phyloP scores from a whole-genome alignment of 2,113 vertebrate genomes.

The Xenopus borealis region DNA sequence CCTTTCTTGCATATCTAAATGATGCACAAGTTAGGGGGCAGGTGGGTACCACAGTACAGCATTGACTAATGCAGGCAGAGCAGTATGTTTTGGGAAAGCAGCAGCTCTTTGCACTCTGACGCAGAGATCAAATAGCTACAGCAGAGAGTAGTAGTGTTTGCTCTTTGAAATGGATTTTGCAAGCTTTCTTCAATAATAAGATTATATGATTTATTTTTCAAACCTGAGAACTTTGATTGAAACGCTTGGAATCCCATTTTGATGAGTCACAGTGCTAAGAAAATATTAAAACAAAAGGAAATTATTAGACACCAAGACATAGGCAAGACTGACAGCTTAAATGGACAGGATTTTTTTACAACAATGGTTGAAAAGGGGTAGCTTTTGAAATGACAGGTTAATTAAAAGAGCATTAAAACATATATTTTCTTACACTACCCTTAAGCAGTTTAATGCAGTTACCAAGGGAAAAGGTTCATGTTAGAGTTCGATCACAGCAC shows the following conservation, averaged over 20 bases:
- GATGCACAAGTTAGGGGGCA: too few species aligned
- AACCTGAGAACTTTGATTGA: slow-evolving; percentile 68
- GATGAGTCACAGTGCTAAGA: slow-evolving; percentile 62
- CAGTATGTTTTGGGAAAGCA: too few species aligned
- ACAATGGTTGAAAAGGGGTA: too few species aligned
- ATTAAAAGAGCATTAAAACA: too few species aligned
- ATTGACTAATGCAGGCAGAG: too few species aligned
- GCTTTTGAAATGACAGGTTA: too few species aligned
- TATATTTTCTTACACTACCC: too few species aligned
- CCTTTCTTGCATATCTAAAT: too few species aligned
- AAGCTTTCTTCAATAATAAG: too few species aligned
- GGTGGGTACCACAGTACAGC: too few species aligned
- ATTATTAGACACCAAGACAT: neutral
- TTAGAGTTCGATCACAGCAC: slow-evolving; percentile 86
- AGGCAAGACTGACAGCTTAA: neutral
- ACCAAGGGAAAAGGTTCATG: slow-evolving; percentile 75
- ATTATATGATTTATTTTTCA: neutral
- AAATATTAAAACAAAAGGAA: slow-evolving; percentile 35
- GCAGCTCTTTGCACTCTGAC: neutral
- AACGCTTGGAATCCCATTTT: slow-evolving; percentile 52
- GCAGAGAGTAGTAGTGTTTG: too few species aligned
- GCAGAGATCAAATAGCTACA: neutral
- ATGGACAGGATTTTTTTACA: slow-evolving; percentile 1
- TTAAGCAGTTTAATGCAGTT: slow-evolving; percentile 48
- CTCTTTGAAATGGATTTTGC: too few species aligned